Percentiles rank a stretch among this genome's conserved stretches.
Conservation (phyloP, 1,140 invertebrate genomes). For the Drosophila tani region DNA sequence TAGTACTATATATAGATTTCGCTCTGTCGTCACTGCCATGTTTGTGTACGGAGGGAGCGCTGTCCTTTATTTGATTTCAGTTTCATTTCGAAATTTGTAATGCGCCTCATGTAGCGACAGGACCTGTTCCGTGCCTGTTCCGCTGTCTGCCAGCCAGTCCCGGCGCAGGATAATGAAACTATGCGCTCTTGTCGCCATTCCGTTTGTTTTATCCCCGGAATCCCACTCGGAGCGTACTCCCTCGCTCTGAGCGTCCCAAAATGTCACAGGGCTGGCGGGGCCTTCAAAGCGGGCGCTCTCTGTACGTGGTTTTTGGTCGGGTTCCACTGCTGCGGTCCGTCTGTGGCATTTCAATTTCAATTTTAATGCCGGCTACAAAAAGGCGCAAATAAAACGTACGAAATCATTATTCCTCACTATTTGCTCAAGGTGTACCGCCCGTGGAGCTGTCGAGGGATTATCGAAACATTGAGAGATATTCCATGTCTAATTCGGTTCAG, state of each 20-base stretch:
- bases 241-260: background rate
- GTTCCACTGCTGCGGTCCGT: slow-evolving; percentile 58
- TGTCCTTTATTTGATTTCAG: slow-evolving; percentile 82
- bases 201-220: slow-evolving; percentile 63
- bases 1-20: slow-evolving; percentile 16
- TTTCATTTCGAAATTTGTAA: slow-evolving; percentile 82
- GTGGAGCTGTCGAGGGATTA: slow-evolving; percentile 12
- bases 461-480: slow-evolving; percentile 15
- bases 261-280: background rate
- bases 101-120: slow-evolving; percentile 71
- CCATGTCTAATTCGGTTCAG: slow-evolving; percentile 23
- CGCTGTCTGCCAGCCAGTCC: slow-evolving; percentile 35
- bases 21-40: slow-evolving; percentile 26
- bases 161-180: slow-evolving; percentile 76
- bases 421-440: slow-evolving; percentile 44
- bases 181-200: slow-evolving; percentile 67
- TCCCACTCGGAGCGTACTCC: slow-evolving; percentile 4
- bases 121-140: slow-evolving; percentile 57
- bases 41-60: slow-evolving; percentile 25
- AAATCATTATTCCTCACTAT: slow-evolving; percentile 57
- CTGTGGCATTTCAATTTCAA: slow-evolving; percentile 80
- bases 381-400: slow-evolving; percentile 72
- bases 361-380: slow-evolving; percentile 75
- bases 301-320: slow-evolving; percentile 53
- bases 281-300: slow-evolving; percentile 18